A percentile compares a stretch with the other conserved stretches of the same genome.
phyloP scores from a whole-genome alignment of 2,888 invertebrate genomes.

The Vanessa cardui region DNA sequence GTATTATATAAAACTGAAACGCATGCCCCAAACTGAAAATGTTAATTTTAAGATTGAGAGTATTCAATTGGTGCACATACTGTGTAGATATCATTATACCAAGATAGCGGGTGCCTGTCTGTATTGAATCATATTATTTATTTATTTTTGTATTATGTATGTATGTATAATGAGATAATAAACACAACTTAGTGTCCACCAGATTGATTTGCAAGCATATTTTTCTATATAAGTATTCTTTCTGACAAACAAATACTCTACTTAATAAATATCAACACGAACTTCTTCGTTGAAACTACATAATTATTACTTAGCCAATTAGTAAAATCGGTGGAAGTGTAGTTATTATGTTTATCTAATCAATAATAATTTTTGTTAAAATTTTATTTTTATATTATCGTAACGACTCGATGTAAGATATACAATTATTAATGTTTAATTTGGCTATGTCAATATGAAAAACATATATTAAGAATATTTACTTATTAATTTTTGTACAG shows the following conservation, averaged over 20 bases:
- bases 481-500: conserved; percentile 36
- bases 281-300: no score
- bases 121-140: neutral
- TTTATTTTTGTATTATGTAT: conserved; percentile 2
- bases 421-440: neutral
- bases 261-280: no score
- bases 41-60: conserved; percentile 8
- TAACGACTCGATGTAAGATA: conserved; percentile 2
- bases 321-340: no score
- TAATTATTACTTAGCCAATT: no score
- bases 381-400: neutral
- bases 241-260: no score
- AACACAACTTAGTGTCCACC: no score
- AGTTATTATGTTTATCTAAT: no score
- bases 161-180: no score
- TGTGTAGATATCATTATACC: conserved; percentile 3
- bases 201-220: no score
- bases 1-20: conserved; percentile 4
- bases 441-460: conserved; percentile 9
- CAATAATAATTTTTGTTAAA: neutral
- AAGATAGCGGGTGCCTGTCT: conserved; percentile 9
- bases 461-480: conserved; percentile 10
- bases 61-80: conserved; percentile 13
- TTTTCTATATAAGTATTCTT: no score
- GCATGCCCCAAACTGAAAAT: conserved; percentile 6